phyloP scores from a whole-genome alignment of 2,113 vertebrate genomes.

The Rhadina sibilatrix region DNA sequence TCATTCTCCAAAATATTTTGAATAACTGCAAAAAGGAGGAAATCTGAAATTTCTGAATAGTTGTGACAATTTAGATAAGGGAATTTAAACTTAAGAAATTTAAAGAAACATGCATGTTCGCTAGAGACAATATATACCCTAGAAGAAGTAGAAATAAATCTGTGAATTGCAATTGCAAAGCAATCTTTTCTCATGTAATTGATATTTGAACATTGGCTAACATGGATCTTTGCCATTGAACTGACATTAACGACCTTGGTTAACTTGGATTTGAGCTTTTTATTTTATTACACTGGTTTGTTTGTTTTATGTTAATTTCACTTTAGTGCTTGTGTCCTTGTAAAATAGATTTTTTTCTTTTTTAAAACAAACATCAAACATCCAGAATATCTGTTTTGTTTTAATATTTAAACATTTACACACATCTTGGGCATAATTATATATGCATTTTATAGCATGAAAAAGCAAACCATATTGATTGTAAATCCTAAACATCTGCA shows the following conservation, averaged over 20 bases:
- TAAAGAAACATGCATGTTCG: neutral
- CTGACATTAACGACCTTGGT: conserved; percentile 50
- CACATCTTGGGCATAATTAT: conserved; percentile 53
- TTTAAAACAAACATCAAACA: conserved; percentile 46
- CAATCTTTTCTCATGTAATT: conserved; percentile 55
- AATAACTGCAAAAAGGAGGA: neutral
- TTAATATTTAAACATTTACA: conserved; percentile 67
- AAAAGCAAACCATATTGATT: conserved; percentile 60
- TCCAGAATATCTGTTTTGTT: conserved; percentile 52
- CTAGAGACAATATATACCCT: neutral
- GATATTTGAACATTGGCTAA: conserved; percentile 55
- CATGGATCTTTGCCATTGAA: conserved; percentile 62
- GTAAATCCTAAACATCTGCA: conserved; percentile 61
- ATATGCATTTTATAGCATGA: conserved; percentile 54
- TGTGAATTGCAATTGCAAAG: conserved; percentile 40
- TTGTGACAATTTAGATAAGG: neutral
- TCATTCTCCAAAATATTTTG: neutral
- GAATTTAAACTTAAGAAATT: neutral
- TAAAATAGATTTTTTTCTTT: conserved; percentile 23
- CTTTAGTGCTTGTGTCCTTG: conserved; percentile 39
- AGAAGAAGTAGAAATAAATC: conserved; percentile 52
- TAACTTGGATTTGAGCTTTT: conserved; percentile 60
- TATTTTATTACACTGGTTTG: conserved; percentile 59
- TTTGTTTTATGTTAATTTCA: conserved; percentile 68
- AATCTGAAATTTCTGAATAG: neutral